These are phyloP conservation scores for Andinoacara biseriatus DNA, from an alignment of 2,113 vertebrate species.

Conservation along the genomic window DNA sequence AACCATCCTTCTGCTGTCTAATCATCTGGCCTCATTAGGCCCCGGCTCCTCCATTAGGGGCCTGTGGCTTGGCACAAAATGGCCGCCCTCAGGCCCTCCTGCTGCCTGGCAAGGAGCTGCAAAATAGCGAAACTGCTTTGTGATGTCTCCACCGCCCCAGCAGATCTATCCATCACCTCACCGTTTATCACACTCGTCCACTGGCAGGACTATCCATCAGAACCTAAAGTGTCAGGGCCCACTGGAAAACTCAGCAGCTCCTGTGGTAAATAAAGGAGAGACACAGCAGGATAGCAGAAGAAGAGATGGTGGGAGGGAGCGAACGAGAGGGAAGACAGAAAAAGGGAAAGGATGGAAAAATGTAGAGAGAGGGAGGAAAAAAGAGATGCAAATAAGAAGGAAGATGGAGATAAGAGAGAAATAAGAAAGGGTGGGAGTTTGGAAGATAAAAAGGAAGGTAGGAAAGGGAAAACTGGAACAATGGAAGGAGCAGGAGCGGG, in stretches of 20 bases:
- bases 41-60: constrained; percentile 46
- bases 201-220: constrained; percentile 72
- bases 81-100: constrained; percentile 63
- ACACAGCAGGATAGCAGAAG: constrained; percentile 54
- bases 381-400: not conserved
- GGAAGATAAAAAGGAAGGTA: not conserved
- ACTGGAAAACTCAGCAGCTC: constrained; percentile 60
- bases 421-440: not conserved
- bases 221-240: constrained; percentile 60
- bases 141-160: constrained; percentile 57
- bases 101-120: constrained; percentile 60
- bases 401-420: not conserved
- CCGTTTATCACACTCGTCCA: constrained; percentile 67
- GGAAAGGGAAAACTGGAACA: not conserved
- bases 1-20: constrained; percentile 49
- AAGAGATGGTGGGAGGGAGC: constrained; percentile 20
- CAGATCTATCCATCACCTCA: constrained; percentile 69
- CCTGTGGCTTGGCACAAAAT: constrained; percentile 73
- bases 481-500: not conserved
- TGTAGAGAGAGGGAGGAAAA: not conserved
- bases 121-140: constrained; percentile 49
- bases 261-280: constrained; percentile 66
- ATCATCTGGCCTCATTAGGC: constrained; percentile 67
- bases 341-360: not conserved
- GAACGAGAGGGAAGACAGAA: constrained; percentile 9